phyloP scores from a whole-genome alignment of 2,888 invertebrate species.

The Rotaria sp. region DNA sequence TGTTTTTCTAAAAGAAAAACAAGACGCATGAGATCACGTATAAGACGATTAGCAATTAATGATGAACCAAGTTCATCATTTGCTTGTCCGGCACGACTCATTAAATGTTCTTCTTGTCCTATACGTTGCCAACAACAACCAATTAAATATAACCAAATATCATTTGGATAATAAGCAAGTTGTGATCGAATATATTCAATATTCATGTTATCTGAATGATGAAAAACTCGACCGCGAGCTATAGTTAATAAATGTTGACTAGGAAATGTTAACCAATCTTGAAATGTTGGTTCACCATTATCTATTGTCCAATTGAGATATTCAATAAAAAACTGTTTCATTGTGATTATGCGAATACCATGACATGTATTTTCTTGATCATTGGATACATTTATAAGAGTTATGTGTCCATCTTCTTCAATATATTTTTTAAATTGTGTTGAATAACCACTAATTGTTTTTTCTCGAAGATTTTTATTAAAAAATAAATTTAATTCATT shows the following conservation, averaged over 20 bases:
- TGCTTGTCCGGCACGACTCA: conserved; percentile 1
- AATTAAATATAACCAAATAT: conserved; percentile 3
- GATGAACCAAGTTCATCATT: neutral
- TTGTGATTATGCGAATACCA: neutral
- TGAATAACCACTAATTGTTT: neutral
- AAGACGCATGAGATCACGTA: conserved; percentile 17
- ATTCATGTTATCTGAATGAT: neutral
- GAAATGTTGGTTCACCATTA: neutral
- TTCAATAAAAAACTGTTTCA: conserved; percentile 5
- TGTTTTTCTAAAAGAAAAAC: conserved; percentile 8
- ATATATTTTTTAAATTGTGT: neutral
- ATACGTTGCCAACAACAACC: conserved; percentile 14
- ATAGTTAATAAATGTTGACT: conserved; percentile 27
- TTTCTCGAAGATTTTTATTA: neutral
- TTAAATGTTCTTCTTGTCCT: conserved; percentile 25
- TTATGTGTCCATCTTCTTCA: neutral
- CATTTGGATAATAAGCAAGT: conserved; percentile 15
- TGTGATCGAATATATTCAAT: neutral
- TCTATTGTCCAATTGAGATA: neutral
- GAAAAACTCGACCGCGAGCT: neutral
- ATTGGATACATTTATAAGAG: neutral
- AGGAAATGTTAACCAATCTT: conserved; percentile 29
- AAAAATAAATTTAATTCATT: neutral
- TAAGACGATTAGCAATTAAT: neutral
- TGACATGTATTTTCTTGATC: neutral